A percentile compares a stretch with the other conserved stretches of the same genome.
phyloP scores from a whole-genome alignment of 2,888 invertebrate genomes.

The Lasius fuliginosus region DNA sequence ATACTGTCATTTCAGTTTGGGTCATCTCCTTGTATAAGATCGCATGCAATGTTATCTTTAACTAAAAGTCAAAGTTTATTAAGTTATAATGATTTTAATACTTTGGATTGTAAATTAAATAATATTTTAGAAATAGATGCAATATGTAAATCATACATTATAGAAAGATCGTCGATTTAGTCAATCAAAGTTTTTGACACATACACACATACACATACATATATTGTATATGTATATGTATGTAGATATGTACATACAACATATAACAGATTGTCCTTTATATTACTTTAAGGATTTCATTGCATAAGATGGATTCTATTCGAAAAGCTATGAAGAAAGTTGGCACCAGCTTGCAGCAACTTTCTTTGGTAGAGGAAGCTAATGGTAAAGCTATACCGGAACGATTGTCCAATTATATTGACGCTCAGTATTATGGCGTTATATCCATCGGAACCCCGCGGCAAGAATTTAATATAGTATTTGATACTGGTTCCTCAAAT shows the following conservation, averaged over 20 bases:
- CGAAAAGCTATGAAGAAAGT: conserved; percentile 92
- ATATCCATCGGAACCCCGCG: conserved; percentile 97
- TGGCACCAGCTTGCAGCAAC: conserved; percentile 91
- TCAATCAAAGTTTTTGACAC: no score
- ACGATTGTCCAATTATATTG: conserved; percentile 96
- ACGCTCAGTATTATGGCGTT: conserved; percentile 98
- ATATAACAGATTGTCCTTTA: neutral
- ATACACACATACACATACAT: no score
- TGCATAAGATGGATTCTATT: conserved; percentile 91
- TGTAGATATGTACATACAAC: neutral
- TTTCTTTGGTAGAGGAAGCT: conserved; percentile 86
- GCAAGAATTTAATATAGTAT: conserved; percentile 98
- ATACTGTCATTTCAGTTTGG: no score
- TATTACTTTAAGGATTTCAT: conserved; percentile 89
- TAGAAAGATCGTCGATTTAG: no score
- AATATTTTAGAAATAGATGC: no score
- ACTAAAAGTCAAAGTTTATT: no score
- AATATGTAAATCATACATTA: no score
- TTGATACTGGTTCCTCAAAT: conserved; percentile 99
- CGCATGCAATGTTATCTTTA: no score
- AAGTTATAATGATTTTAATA: no score
- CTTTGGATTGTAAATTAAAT: no score
- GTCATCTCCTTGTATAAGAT: no score
- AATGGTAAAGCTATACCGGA: conserved; percentile 87
- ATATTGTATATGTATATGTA: neutral